Base-by-base conservation (phyloP, 2,888 invertebrate genomes). In the Drosophila seclusa region DNA sequence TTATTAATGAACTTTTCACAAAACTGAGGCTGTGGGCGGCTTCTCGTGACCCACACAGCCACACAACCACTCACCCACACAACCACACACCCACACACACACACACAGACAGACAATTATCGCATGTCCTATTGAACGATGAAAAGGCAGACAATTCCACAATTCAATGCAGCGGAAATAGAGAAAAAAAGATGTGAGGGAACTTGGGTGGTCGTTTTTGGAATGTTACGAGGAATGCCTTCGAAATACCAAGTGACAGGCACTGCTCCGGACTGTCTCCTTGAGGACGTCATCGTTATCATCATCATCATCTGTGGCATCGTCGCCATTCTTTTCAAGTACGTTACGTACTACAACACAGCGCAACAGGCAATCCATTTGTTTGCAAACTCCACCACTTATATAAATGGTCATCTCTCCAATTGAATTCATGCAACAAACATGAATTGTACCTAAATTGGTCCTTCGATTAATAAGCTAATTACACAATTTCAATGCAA, bases 1-100 rank as follows among this genome's bases (percentile, higher is more conserved):
- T 87, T 86, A 87, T 90, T 90, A 87, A 88, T 78, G 87, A 87
- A 90, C 72, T 90, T 88, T 87, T 74, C 72, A 73, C 52, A 66
- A 69, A 73, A 64, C 53, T 68, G 76, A 13, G 64, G 31, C 29
- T 68, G 70, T 60, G 76, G 66, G 67, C 59, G 64, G 63, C 48
- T 58, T 71, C 52, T 18, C 52, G 63, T 76, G 80, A 80, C 80
- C 45, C 64, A 38, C 66, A 5, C 54, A 53, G 50, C 16, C 36
- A 62, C 29, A 31, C 49, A 59, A 42, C 29, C 45, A 59, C 60
- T 54, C 8, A 71, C 60, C 57, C 60, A 68, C 6, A 64, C 68
- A 71, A 59, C 55, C 55, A 52, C 31, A 54, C 57, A 61, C 27
- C 54, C 53, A 24, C 49, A 42, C 48, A 53, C 50, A 60, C 42